Conservation (phyloP, 1,140 invertebrate genomes). For the Eulimnadia texana region DNA sequence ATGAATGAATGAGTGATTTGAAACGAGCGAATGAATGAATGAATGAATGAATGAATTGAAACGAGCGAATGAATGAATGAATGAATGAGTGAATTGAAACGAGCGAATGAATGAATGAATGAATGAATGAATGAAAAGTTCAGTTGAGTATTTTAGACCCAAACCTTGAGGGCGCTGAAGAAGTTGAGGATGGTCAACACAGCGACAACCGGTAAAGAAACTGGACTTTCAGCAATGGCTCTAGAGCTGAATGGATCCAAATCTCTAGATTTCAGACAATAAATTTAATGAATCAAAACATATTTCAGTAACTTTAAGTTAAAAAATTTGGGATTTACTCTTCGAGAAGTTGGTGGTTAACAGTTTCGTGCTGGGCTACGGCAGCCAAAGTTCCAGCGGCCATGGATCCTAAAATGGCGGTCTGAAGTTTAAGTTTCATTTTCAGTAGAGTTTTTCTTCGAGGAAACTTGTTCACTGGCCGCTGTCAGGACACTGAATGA, state of each 20-base stretch:
- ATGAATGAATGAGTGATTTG: too few relatives aligned
- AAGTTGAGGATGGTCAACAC: slow-evolving; percentile 14
- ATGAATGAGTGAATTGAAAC: too few relatives aligned
- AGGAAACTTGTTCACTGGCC: background rate
- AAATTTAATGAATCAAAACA: background rate
- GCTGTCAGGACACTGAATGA: background rate
- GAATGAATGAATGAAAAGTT: too few relatives aligned
- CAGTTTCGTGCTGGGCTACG: background rate
- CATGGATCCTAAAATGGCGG: slow-evolving; percentile 7
- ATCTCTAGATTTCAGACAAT: background rate
- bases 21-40: too few relatives aligned
- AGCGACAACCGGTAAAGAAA: slow-evolving; percentile 2
- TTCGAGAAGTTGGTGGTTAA: background rate
- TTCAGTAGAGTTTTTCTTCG: background rate
- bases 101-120: too few relatives aligned
- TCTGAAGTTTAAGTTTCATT: background rate
- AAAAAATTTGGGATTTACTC: slow-evolving; percentile 1
- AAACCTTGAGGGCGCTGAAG: slow-evolving; percentile 15
- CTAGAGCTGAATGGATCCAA: slow-evolving; percentile 1
- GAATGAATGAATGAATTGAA: too few relatives aligned
- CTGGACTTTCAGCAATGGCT: background rate
- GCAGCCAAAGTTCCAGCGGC: slow-evolving; percentile 1
- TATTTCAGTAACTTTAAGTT: background rate
- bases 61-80: too few relatives aligned
- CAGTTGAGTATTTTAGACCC: too few relatives aligned